These are phyloP conservation scores for Cariama cristata DNA, from an alignment of 2,113 vertebrate genomes.

Conservation along the genomic window DNA sequence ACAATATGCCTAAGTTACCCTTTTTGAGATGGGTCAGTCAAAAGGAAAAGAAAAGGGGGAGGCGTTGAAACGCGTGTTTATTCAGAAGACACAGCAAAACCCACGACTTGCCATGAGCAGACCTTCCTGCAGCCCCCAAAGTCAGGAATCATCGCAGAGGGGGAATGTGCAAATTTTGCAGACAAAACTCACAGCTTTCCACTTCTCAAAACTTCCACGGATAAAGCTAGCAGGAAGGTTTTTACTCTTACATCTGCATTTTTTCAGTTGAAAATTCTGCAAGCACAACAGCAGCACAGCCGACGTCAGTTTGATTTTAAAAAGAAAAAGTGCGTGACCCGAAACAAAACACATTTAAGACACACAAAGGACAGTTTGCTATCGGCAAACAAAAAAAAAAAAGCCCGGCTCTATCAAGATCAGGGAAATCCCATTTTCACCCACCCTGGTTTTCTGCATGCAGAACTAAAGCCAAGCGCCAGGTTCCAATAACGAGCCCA, in stretches of 20 bases:
- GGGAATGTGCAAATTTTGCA: background rate
- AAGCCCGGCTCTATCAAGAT: background rate
- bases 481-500: conserved; percentile 22
- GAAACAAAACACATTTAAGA: conserved; percentile 47
- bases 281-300: conserved; percentile 42
- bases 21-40: background rate
- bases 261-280: conserved; percentile 60
- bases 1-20: background rate
- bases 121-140: background rate
- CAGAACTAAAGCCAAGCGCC: background rate
- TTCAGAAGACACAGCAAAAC: background rate
- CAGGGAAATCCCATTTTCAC: conserved; percentile 49
- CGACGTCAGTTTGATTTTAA: conserved; percentile 18
- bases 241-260: conserved; percentile 35
- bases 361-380: conserved; percentile 31
- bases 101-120: background rate
- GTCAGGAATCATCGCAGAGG: background rate
- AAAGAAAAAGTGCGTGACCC: conserved; percentile 35
- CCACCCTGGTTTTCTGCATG: background rate
- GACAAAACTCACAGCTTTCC: background rate
- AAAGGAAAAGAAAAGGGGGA: background rate
- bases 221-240: background rate
- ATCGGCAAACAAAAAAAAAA: conserved; percentile 29
- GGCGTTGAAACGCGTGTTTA: background rate
- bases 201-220: background rate